A percentile compares a stretch with the other conserved stretches of the same genome.
Conservation (phyloP, 2,888 invertebrate species). For the Stenolophus ochropezus region DNA sequence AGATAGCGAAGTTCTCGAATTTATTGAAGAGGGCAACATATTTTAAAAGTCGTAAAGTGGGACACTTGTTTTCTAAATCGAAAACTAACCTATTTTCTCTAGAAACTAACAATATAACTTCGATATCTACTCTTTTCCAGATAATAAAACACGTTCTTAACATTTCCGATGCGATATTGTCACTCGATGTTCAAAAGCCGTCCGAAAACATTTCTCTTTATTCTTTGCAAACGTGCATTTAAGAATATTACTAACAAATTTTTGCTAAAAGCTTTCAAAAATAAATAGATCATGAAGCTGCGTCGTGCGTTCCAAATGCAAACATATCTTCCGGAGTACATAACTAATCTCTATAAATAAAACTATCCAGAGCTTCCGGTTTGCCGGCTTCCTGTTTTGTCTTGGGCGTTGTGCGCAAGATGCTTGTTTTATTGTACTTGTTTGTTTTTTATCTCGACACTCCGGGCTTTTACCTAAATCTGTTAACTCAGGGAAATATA, state of each 20-base stretch:
- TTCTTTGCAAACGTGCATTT: neutral
- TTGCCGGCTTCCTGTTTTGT: conserved; percentile 49
- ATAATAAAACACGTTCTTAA: conserved; percentile 37
- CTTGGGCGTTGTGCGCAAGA: conserved; percentile 28
- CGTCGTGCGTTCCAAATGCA: conserved; percentile 19
- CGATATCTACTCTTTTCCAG: conserved; percentile 39
- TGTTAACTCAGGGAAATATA: conserved; percentile 56
- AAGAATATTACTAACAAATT: neutral
- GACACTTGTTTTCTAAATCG: conserved; percentile 10
- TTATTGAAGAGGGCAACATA: conserved; percentile 18
- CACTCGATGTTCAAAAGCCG: conserved; percentile 13
- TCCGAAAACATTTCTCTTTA: neutral
- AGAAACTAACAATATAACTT: conserved; percentile 28
- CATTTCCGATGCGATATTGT: conserved; percentile 30
- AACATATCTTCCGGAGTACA: conserved; percentile 31
- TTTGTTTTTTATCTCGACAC: conserved; percentile 53
- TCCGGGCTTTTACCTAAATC: conserved; percentile 54
- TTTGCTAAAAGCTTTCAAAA: conserved; percentile 21
- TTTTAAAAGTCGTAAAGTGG: neutral
- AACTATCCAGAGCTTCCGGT: conserved; percentile 38
- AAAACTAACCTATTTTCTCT: conserved; percentile 22
- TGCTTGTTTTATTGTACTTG: conserved; percentile 41
- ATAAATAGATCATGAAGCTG: conserved; percentile 22
- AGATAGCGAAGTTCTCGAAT: neutral
- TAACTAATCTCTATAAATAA: conserved; percentile 51